A percentile compares a stretch with the other conserved stretches of the same genome.
These are phyloP conservation scores for Nyctalus aviator DNA, from an alignment of 2,797 vertebrate species.

Conservation along the genomic window DNA sequence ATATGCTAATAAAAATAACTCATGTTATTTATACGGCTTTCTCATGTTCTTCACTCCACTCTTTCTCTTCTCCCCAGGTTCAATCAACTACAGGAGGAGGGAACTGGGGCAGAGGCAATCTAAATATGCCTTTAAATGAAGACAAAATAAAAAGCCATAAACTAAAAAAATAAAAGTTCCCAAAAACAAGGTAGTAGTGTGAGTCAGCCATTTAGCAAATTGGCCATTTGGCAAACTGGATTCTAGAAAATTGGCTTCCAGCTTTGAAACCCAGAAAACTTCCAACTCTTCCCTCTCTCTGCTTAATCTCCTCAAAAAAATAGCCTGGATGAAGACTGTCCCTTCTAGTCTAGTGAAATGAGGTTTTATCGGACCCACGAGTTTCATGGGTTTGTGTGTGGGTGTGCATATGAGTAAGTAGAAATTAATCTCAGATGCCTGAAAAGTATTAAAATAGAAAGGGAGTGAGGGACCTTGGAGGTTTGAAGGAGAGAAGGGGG, in stretches of 20 bases:
- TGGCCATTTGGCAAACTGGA: conserved; percentile 23
- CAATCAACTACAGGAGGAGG: conserved; percentile 45
- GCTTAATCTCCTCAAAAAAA: conserved; percentile 39
- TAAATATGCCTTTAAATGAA: conserved; percentile 45
- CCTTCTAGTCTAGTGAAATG: background rate
- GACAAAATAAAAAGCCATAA: conserved; percentile 45
- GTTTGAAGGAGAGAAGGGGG: background rate
- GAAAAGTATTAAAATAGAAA: conserved; percentile 62
- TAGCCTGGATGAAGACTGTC: background rate
- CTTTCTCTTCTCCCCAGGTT: conserved; percentile 32
- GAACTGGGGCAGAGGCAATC: background rate
- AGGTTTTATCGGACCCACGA: conserved; percentile 8
- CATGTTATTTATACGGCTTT: conserved; percentile 21
- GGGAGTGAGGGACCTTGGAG: background rate
- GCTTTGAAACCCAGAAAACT: conserved; percentile 11
- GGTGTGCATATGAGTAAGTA: conserved; percentile 21
- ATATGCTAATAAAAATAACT: conserved; percentile 49
- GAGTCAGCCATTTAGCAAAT: conserved; percentile 15
- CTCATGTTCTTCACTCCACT: background rate
- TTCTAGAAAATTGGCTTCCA: conserved; percentile 60
- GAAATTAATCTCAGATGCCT: conserved; percentile 59
- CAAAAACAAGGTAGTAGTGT: conserved; percentile 24
- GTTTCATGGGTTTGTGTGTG: conserved; percentile 17
- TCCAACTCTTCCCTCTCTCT: conserved; percentile 22
- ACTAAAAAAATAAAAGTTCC: conserved; percentile 39